A percentile compares a stretch with the other conserved stretches of the same genome.
Conservation (phyloP, 2,888 invertebrate species). For the Pegoplata infirma region DNA sequence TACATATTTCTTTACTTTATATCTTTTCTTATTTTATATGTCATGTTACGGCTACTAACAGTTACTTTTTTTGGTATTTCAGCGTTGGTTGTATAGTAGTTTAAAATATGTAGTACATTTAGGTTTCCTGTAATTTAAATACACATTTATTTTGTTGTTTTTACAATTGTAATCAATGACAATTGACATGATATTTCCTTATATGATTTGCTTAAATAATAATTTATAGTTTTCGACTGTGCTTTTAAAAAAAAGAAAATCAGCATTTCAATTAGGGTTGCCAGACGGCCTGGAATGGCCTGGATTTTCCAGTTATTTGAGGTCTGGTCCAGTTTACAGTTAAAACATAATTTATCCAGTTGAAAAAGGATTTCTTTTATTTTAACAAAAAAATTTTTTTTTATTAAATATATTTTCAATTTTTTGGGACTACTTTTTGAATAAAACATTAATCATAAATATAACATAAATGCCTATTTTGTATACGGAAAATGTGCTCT, state of each 20-base stretch:
- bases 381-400: too few relatives aligned
- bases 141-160: slow-evolving; percentile 15
- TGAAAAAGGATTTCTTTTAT: too few relatives aligned
- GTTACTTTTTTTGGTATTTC: slow-evolving; percentile 13
- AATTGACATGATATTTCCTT: slow-evolving; percentile 57
- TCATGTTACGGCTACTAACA: slow-evolving; percentile 47
- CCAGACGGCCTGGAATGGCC: too few relatives aligned
- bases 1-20: slow-evolving; percentile 6
- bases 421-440: too few relatives aligned
- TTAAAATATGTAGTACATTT: background rate
- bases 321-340: too few relatives aligned
- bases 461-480: too few relatives aligned
- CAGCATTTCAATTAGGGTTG: too few relatives aligned
- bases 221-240: slow-evolving; percentile 38
- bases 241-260: slow-evolving; percentile 12
- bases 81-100: slow-evolving; percentile 37
- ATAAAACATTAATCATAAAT: too few relatives aligned
- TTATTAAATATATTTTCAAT: too few relatives aligned
- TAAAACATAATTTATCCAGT: too few relatives aligned
- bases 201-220: slow-evolving; percentile 39
- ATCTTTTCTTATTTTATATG: slow-evolving; percentile 6
- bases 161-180: slow-evolving; percentile 60
- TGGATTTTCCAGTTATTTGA: too few relatives aligned
- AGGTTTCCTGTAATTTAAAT: slow-evolving; percentile 25
- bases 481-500: too few relatives aligned